Base-by-base conservation (phyloP, 2,113 vertebrate genomes). In the Rhineura floridana region DNA sequence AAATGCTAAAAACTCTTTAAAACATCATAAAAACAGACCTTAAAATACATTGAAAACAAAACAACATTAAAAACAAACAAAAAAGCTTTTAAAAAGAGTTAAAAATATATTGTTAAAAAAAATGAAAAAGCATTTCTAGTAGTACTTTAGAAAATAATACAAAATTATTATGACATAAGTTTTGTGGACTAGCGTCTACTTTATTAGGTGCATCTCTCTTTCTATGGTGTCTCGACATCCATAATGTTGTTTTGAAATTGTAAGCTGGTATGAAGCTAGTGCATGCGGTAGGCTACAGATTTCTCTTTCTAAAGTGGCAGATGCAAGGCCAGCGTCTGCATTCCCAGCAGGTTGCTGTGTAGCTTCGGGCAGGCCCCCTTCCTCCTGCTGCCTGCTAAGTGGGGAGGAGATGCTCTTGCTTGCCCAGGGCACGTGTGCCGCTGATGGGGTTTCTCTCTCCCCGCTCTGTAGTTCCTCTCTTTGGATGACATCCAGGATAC, bases 381-480 rank as follows among this genome's bases (percentile, higher is more conserved):
- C 21, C 9, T 46, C 55, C 55, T 4, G 1, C 55, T 59, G 25
- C 4, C 50, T 55, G 3, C 48, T n/a, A 7, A 30, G 19, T 0
- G 3, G 67, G 6, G 9, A 25, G 10, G 83, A 39, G n/a, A 19
- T 30, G 1, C 6, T 76, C 19, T 30, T 39, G n/a, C 13, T 77
- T 46, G 55, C 42, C 59, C 10, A 3, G 8, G 6, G 0, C 5
- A 6, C 1, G 6, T 25, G 33, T 8, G 28, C 44, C 8, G 1
- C n/a, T 81, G 63, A 81, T 2, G 8, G 63, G n/a, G 28, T 6
- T 11, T 81, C 19, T 77, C 1, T 0, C 59, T 80, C 23, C 89
- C n/a, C n/a, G n/a, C 46, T 73, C 90, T 77, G 0, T 2, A 98
- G 98, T 97, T 98, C 94, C 93, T 96, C 67, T 90, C 94, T 0